These are phyloP conservation scores for Pilophorus perplexus DNA, from an alignment of 2,888 invertebrate genomes.

Conservation along the genomic window DNA sequence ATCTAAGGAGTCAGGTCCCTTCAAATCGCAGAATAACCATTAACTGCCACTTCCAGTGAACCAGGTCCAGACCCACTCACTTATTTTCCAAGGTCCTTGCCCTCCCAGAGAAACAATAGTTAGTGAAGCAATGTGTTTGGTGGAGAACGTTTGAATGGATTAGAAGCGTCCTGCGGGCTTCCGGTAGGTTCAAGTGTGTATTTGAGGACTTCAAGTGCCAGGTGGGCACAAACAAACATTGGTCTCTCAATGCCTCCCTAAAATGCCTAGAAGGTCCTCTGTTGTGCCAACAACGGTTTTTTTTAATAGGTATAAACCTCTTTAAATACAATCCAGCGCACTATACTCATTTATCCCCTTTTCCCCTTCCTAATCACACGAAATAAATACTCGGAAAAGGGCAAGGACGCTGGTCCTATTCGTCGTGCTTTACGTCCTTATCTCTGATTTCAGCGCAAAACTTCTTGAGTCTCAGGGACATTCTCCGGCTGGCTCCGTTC, in stretches of 20 bases:
- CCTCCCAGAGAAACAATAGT: not conserved
- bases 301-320: not conserved
- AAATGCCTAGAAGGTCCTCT: not conserved
- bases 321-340: not conserved
- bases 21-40: too few relatives aligned
- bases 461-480: constrained; percentile 8
- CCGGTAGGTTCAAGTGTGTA: constrained; percentile 6
- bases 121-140: not conserved
- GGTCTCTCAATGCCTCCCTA: not conserved
- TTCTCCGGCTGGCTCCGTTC: not conserved
- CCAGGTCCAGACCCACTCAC: not conserved
- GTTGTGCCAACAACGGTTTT: not conserved
- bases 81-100: not conserved
- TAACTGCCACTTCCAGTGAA: too few relatives aligned
- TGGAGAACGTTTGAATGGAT: not conserved
- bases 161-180: constrained; percentile 1
- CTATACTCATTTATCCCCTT: not conserved
- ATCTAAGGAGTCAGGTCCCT: too few relatives aligned
- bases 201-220: constrained; percentile 28
- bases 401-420: not conserved
- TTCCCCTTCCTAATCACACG: not conserved
- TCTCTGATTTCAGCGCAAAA: constrained; percentile 13
- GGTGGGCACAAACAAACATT: constrained; percentile 21
- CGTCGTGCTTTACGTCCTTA: not conserved
- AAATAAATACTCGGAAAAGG: not conserved